phyloP scores from a whole-genome alignment of 2,797 vertebrate species.

The Gallinago stenura region DNA sequence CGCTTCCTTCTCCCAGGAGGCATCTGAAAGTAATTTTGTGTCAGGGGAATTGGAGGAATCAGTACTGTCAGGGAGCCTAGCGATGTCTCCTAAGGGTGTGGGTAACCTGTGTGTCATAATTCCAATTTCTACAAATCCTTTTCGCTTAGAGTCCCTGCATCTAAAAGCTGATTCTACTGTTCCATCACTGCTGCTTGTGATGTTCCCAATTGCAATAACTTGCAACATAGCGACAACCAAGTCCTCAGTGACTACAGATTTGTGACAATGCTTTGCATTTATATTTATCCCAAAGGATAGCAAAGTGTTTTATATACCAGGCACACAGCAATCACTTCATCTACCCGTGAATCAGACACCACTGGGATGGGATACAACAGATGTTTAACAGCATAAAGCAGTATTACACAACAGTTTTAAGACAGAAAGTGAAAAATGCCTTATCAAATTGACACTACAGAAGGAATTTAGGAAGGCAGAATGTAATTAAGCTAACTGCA shows the following conservation, averaged over 20 bases:
- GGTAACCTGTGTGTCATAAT: neutral
- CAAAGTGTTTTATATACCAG: neutral
- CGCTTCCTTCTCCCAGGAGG: neutral
- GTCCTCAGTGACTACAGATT: neutral
- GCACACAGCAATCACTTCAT: neutral
- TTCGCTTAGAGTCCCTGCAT: neutral
- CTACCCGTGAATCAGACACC: neutral
- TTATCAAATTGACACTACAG: neutral
- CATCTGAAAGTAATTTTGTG: neutral
- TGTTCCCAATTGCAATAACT: too few species aligned
- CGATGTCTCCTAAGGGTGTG: neutral
- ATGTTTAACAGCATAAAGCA: constrained; percentile 39
- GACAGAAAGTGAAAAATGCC: constrained; percentile 39
- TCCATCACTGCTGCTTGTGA: neutral
- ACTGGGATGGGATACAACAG: constrained; percentile 36
- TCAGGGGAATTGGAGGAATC: neutral
- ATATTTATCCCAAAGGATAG: constrained; percentile 20
- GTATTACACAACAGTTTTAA: constrained; percentile 25
- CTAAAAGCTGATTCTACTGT: neutral
- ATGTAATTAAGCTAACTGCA: constrained; percentile 42
- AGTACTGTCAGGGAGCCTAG: neutral
- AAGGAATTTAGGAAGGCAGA: constrained; percentile 47
- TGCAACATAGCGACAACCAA: neutral
- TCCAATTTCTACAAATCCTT: neutral
- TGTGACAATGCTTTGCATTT: constrained; percentile 15